Percentiles rank a stretch among this genome's conserved stretches.
These are phyloP conservation scores for Xestia xanthographa DNA, from an alignment of 2,888 invertebrate species.

Conservation along the genomic window DNA sequence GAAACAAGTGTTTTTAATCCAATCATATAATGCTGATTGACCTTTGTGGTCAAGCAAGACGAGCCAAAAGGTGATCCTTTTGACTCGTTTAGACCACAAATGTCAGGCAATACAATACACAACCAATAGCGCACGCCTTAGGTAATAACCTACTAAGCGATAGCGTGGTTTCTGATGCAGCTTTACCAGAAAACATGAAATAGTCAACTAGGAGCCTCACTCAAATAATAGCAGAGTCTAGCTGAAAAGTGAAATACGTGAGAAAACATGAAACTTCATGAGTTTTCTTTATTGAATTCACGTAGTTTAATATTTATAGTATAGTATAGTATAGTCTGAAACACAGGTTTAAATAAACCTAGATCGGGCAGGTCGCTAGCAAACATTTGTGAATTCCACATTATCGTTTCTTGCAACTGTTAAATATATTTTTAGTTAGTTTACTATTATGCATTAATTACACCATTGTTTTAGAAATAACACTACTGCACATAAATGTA, in stretches of 20 bases:
- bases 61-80: slow-evolving; percentile 1
- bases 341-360: no score
- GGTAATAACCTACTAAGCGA: background rate
- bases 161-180: background rate
- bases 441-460: no score
- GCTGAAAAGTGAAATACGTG: no score
- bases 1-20: background rate
- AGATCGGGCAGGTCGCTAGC: no score
- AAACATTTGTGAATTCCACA: no score
- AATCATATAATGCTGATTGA: background rate
- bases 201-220: background rate
- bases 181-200: background rate
- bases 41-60: background rate
- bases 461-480: no score
- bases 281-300: background rate
- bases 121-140: background rate
- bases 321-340: no score
- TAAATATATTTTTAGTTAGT: no score
- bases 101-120: background rate
- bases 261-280: background rate
- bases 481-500: no score
- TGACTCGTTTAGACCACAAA: slow-evolving; percentile 7
- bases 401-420: no score
- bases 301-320: no score
- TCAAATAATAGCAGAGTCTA: background rate